Base-by-base conservation (phyloP, 2,113 vertebrate species). In the Tonatia bakeri region DNA sequence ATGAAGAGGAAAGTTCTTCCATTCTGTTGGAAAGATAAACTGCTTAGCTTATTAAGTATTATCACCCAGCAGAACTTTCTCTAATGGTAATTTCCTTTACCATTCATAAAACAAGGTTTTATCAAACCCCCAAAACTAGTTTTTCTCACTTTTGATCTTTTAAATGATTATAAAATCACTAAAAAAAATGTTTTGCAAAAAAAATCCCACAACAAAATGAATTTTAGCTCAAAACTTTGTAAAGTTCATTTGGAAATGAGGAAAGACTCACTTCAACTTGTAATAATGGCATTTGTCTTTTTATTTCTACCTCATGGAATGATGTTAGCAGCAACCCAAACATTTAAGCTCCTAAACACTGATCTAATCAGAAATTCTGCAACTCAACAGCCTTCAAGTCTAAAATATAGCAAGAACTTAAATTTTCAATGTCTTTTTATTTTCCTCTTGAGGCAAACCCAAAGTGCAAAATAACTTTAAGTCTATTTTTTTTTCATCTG, bases 101-200 rank as follows among this genome's bases (percentile, higher is more conserved):
- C 45, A 56, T 16, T 65, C 38, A 81, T n/a, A 45, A 76, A 90
- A 65, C 45, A 67, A 36, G 22, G 17, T 72, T 85, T 69, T 75
- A 54, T 33, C n/a, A 50, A 70, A 45, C 17, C 6, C n/a, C 8
- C 5, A 3, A 52, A 77, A 76, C 31, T 64, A 40, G 16, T 33
- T 80, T 87, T 96, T 43, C 22, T 86, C 75, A 70, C 5, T n/a
- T 91, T 90, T 84, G 61, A n/a, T 75, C 47, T 94, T 80, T 73
- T 50, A 64, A 87, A 80, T 6, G 14, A 72, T 17, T 93, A 19
- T 12, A 70, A 47, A 94, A 87, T 59, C 64, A 86, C 36, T 28
- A 12, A 22, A 45, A 45, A 45, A 33, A 45, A 14, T 76, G 33
- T 77, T 79, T 54, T 33, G 17, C 26, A 65, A 77, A 75, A 92